phyloP scores from a whole-genome alignment of 2,113 vertebrate species.

The Emydura subglobosa region DNA sequence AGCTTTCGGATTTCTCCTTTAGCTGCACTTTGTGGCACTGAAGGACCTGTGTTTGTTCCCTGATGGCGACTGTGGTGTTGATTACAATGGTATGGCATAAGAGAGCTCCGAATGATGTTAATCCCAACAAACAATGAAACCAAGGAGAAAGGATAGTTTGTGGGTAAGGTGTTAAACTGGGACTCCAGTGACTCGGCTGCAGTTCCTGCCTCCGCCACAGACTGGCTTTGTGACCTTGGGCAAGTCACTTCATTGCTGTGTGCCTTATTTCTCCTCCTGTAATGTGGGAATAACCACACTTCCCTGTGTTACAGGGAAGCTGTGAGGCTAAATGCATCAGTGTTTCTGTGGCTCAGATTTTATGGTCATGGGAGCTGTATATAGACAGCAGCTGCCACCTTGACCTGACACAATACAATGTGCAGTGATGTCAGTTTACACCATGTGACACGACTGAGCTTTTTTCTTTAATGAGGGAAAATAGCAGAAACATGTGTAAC shows the following conservation, averaged over 20 bases:
- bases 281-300: background rate
- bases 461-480: conserved; percentile 28
- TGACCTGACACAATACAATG: background rate
- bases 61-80: background rate
- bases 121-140: background rate
- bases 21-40: fast-evolving
- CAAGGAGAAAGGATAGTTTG: background rate
- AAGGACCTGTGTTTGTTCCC: background rate
- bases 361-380: background rate
- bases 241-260: background rate
- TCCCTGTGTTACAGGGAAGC: background rate
- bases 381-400: background rate
- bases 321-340: background rate
- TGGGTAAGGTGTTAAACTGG: background rate
- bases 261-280: background rate
- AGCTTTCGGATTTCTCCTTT: background rate
- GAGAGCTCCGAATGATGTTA: background rate
- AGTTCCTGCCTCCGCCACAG: background rate
- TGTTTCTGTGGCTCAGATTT: background rate
- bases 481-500: conserved; percentile 60
- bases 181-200: background rate
- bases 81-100: background rate
- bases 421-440: conserved; percentile 37
- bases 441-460: conserved; percentile 13
- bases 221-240: background rate